These are phyloP conservation scores for Drosophila cardini DNA, from an alignment of 1,140 invertebrate species.

Conservation along the genomic window DNA sequence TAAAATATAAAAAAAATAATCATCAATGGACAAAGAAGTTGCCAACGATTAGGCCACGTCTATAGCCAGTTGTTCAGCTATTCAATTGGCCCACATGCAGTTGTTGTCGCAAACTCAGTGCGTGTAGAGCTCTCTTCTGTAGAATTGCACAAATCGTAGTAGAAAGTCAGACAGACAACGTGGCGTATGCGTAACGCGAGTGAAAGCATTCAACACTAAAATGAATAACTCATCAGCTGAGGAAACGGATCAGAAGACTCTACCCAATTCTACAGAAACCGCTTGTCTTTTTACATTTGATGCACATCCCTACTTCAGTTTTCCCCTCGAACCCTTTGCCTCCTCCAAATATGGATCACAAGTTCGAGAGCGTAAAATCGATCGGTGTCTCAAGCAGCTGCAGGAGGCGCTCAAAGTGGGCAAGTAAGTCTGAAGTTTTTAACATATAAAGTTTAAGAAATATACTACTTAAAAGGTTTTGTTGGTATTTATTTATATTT, in stretches of 20 bases:
- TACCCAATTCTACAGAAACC: neutral
- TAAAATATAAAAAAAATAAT: constrained; percentile 56
- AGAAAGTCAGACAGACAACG: constrained; percentile 12
- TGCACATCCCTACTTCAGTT: constrained; percentile 59
- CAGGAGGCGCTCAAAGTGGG: constrained; percentile 60
- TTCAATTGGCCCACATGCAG: constrained; percentile 31
- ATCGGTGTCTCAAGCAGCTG: constrained; percentile 74
- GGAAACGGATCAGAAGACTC: neutral
- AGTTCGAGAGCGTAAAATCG: constrained; percentile 76
- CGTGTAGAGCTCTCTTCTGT: constrained; percentile 48
- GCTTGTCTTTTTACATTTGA: constrained; percentile 59
- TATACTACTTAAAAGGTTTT: too few species aligned
- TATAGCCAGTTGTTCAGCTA: constrained; percentile 27
- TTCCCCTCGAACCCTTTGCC: constrained; percentile 58
- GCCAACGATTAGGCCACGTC: constrained; percentile 13
- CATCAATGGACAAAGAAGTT: constrained; percentile 52
- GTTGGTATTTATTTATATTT: too few species aligned
- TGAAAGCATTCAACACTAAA: neutral
- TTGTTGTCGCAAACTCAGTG: constrained; percentile 50
- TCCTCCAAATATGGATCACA: constrained; percentile 76
- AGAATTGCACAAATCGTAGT: neutral
- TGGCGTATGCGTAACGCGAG: constrained; percentile 51
- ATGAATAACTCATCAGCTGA: constrained; percentile 29
- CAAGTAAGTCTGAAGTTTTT: constrained; percentile 51
- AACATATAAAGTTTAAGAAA: too few species aligned